Evolutionary conservation across 2,888 invertebrate genomes (phyloP).

Genomic region (Dicroscelio sp.): DNA sequence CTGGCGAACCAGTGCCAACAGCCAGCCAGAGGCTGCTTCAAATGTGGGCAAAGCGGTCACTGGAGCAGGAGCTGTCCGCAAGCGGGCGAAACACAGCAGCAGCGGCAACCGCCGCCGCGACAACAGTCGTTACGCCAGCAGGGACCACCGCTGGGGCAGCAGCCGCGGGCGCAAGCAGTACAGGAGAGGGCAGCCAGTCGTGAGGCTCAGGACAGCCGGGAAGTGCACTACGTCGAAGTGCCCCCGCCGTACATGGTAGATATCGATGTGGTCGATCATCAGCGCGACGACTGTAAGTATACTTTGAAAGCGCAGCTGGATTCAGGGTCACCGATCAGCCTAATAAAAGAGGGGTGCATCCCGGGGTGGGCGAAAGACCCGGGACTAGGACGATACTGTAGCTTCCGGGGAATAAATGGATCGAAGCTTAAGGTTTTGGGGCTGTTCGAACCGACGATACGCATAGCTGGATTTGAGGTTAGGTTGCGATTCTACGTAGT

Average conservation of each 20-base stretch:
- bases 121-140: neutral
- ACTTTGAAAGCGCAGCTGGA: neutral
- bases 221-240: neutral
- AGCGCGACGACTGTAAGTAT: conserved; percentile 16
- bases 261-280: neutral
- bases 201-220: neutral
- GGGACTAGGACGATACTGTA: neutral
- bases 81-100: neutral
- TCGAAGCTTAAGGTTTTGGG: neutral
- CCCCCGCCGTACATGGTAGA: neutral
- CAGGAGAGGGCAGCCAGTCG: neutral
- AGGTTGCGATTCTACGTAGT: conserved; percentile 20
- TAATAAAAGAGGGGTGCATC: neutral
- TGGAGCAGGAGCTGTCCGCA: neutral
- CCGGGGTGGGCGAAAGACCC: neutral
- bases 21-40: neutral
- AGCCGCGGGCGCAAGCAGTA: neutral
- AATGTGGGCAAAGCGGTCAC: neutral
- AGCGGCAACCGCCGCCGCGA: neutral
- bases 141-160: neutral
- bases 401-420: neutral
- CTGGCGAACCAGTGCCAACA: neutral
- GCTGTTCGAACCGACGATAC: neutral
- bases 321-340: conserved; percentile 17
- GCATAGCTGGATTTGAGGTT: neutral